Conservation (phyloP, 2,888 invertebrate genomes). For the Pseudococcus jackbeardsleyi region DNA sequence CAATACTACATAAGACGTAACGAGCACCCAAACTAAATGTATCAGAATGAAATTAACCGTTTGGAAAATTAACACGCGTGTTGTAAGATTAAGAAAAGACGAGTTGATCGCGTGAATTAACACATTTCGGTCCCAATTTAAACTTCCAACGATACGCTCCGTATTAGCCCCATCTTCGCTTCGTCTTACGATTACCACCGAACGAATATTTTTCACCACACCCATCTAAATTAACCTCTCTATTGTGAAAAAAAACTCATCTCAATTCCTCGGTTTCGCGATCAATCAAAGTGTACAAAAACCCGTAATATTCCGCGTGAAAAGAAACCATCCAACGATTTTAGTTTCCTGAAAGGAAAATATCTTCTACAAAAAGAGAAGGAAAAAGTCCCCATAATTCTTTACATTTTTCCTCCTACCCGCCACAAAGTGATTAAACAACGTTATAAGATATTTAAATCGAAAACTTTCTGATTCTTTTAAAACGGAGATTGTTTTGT, state of each 20-base stretch:
- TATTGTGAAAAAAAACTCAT: not conserved
- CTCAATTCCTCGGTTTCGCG: not conserved
- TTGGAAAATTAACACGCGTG: constrained; percentile 45
- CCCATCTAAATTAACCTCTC: not conserved
- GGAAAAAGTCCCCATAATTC: not conserved
- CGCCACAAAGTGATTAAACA: constrained; percentile 45
- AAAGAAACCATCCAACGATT: not conserved
- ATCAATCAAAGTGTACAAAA: not conserved
- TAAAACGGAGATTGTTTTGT: constrained; percentile 59
- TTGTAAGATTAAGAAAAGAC: constrained; percentile 37
- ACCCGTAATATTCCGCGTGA: not conserved
- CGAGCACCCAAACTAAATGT: constrained; percentile 44
- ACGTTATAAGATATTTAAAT: constrained; percentile 31
- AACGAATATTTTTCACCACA: not conserved
- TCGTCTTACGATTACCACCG: not conserved
- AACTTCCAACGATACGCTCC: not conserved
- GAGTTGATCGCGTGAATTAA: not conserved
- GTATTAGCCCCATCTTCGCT: not conserved
- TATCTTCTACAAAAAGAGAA: not conserved
- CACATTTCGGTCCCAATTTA: not conserved
- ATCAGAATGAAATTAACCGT: constrained; percentile 60
- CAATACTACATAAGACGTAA: constrained; percentile 3
- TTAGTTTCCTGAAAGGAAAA: constrained; percentile 10
- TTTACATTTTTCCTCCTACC: not conserved
- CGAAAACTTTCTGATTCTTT: constrained; percentile 38